Conservation (phyloP, 1,140 invertebrate species). For the Brachionus plicatilis region DNA sequence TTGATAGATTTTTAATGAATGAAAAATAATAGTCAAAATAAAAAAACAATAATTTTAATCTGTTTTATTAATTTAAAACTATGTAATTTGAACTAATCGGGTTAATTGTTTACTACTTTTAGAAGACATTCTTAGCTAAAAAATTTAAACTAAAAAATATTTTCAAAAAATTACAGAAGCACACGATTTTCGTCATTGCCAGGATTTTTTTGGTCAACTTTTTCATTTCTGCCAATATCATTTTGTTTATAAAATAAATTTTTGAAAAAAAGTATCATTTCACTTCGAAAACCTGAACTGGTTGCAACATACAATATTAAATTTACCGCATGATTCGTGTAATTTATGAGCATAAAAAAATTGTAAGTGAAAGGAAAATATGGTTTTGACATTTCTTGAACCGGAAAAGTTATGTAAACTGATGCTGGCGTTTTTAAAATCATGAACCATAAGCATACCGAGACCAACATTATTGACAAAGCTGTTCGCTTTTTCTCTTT, state of each 20-base stretch:
- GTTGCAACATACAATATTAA: constrained; percentile 17
- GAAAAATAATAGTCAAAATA: too few species aligned
- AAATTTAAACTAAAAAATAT: too few species aligned
- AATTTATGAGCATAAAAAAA: constrained; percentile 29
- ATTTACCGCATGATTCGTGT: constrained; percentile 38
- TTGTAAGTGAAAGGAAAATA: constrained; percentile 37
- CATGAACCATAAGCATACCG: constrained; percentile 37
- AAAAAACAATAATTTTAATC: too few species aligned
- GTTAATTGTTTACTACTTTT: too few species aligned
- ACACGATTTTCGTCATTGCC: not conserved
- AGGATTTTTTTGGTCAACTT: not conserved
- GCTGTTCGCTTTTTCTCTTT: constrained; percentile 27
- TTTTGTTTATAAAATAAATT: not conserved
- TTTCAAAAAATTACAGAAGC: too few species aligned
- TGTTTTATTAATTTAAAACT: too few species aligned
- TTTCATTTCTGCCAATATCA: not conserved
- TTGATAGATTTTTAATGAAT: too few species aligned
- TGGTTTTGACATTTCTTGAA: constrained; percentile 18
- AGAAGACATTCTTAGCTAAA: too few species aligned
- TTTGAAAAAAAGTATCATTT: constrained; percentile 4
- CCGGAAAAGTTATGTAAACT: constrained; percentile 33
- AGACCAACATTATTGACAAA: constrained; percentile 27
- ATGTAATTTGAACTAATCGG: not conserved
- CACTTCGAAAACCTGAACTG: not conserved
- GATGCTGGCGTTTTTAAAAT: constrained; percentile 34